Evolutionary conservation across 2,113 vertebrate species (phyloP).

Genomic region (Thinocorus orbignyianus): DNA sequence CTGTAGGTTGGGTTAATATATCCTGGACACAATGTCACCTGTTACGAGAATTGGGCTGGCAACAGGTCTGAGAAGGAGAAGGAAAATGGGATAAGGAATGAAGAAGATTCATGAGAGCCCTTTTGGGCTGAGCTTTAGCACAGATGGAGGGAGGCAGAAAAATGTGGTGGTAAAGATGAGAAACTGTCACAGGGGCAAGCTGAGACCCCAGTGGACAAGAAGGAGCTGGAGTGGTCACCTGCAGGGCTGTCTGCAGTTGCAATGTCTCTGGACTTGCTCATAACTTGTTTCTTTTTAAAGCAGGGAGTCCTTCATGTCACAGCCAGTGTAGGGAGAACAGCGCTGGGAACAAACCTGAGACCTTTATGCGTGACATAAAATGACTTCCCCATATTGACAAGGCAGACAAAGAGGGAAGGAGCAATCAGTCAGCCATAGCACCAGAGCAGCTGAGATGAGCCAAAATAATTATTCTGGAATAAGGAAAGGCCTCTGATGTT

Average conservation of each 20-base stretch:
- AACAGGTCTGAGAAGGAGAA: not conserved
- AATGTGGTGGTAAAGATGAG: not conserved
- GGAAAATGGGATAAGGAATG: not conserved
- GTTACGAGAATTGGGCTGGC: not conserved
- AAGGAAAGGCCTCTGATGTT: not conserved
- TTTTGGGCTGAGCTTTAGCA: not conserved
- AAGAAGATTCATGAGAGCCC: not conserved
- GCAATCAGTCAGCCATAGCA: not conserved
- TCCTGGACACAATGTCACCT: not conserved
- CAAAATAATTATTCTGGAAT: not conserved
- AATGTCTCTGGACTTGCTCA: not conserved
- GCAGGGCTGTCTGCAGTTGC: not conserved
- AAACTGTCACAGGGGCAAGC: rapidly evolving
- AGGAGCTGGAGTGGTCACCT: not conserved
- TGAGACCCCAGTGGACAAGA: not conserved
- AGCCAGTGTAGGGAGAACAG: not conserved
- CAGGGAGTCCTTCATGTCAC: not conserved
- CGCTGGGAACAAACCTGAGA: not conserved
- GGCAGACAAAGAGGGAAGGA: not conserved
- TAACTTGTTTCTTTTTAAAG: not conserved
- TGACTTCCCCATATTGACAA: not conserved
- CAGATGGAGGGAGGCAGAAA: not conserved
- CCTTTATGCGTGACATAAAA: not conserved
- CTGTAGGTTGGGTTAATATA: not conserved
- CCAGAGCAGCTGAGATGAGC: not conserved